Evolutionary conservation across 2,888 invertebrate genomes (phyloP).

Genomic region (Itoplectis maculator): DNA sequence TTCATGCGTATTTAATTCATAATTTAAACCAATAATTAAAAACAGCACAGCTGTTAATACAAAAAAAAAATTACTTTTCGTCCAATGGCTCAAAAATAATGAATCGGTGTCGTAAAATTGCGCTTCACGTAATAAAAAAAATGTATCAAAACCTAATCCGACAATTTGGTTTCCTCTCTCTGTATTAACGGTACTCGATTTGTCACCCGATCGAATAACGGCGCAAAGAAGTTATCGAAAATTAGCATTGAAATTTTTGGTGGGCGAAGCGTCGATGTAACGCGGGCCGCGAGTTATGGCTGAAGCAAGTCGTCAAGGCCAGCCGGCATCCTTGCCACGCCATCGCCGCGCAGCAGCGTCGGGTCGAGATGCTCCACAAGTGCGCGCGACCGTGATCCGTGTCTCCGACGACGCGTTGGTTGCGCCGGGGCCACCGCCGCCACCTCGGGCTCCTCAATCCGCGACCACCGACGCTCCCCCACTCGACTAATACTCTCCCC

Average conservation of each 20-base stretch:
- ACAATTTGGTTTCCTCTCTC: too few relatives aligned
- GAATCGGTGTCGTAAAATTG: too few relatives aligned
- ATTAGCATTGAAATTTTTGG: neutral
- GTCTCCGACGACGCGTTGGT: constrained; percentile 41
- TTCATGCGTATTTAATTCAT: too few relatives aligned
- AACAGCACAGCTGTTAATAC: too few relatives aligned
- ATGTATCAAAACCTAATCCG: too few relatives aligned
- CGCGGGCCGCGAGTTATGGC: neutral
- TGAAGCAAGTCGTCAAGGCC: constrained; percentile 50
- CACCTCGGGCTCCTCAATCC: neutral
- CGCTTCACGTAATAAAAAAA: too few relatives aligned
- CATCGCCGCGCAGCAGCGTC: constrained; percentile 55
- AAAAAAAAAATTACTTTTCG: too few relatives aligned
- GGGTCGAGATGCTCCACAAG: constrained; percentile 67
- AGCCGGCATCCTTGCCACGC: constrained; percentile 62
- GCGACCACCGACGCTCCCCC: neutral
- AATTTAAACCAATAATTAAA: too few relatives aligned
- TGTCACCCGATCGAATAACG: neutral
- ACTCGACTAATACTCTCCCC: constrained; percentile 11
- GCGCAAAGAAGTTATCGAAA: neutral
- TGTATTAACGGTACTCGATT: too few relatives aligned
- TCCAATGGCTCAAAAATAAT: too few relatives aligned
- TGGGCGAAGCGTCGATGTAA: neutral
- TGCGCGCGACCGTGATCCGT: constrained; percentile 67
- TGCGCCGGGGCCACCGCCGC: neutral